Conservation (phyloP, 2,888 invertebrate genomes). For the Pammene aurita region DNA sequence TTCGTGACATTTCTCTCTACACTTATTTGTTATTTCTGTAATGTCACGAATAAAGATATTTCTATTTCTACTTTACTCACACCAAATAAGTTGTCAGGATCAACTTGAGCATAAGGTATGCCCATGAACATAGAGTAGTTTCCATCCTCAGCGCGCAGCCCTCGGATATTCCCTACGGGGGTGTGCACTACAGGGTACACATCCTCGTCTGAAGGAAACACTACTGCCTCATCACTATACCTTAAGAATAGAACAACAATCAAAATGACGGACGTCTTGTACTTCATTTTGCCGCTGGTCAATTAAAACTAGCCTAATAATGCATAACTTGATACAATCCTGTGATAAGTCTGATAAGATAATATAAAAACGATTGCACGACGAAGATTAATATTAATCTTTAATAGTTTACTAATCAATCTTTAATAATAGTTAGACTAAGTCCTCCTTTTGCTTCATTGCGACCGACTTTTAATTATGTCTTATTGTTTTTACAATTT, state of each 20-base stretch:
- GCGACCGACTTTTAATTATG: too few relatives aligned
- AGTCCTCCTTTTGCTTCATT: too few relatives aligned
- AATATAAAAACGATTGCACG: neutral
- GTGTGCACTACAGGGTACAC: too few relatives aligned
- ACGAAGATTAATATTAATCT: too few relatives aligned
- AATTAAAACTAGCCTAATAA: neutral
- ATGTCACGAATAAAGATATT: too few relatives aligned
- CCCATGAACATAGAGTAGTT: constrained; percentile 49
- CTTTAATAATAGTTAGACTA: too few relatives aligned
- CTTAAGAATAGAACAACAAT: neutral
- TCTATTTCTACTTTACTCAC: constrained; percentile 34
- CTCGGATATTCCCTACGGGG: constrained; percentile 43
- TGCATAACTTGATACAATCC: neutral
- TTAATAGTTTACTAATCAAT: too few relatives aligned
- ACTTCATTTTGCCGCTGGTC: neutral
- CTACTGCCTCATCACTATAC: neutral
- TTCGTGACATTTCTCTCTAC: too few relatives aligned
- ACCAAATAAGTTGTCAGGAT: constrained; percentile 48
- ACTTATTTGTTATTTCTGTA: too few relatives aligned
- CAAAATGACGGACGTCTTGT: neutral
- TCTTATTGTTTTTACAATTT: too few relatives aligned
- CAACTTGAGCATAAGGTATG: constrained; percentile 49
- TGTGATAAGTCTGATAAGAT: neutral
- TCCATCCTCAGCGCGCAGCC: constrained; percentile 41
- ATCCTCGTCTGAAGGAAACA: constrained; percentile 44